phyloP scores from a whole-genome alignment of 2,888 invertebrate genomes.

The Salpingus planirostris region DNA sequence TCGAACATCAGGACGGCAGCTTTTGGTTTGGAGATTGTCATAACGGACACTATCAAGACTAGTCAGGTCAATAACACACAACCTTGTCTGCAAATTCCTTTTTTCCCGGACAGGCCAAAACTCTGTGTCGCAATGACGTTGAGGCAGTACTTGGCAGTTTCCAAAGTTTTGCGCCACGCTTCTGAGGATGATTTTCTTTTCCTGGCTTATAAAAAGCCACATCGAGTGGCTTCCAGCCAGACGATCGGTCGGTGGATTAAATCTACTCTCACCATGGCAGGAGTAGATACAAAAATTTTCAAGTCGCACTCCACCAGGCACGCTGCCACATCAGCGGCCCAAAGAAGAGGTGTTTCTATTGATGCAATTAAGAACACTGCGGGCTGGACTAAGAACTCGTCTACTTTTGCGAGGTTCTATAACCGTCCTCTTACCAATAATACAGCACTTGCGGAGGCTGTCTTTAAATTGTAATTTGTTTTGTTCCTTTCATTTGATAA shows the following conservation, averaged over 20 bases:
- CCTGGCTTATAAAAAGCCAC: neutral
- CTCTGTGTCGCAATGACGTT: no score
- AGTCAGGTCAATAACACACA: no score
- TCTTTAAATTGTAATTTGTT: neutral
- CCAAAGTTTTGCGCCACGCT: no score
- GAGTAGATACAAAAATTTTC: slow-evolving; percentile 16
- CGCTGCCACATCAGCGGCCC: slow-evolving; percentile 20
- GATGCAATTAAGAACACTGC: slow-evolving; percentile 16
- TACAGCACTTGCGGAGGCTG: neutral
- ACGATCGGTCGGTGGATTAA: neutral
- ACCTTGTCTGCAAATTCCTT: no score
- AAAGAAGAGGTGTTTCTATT: slow-evolving; percentile 16
- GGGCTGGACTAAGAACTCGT: slow-evolving; percentile 16
- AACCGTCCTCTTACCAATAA: neutral
- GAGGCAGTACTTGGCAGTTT: no score
- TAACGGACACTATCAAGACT: no score
- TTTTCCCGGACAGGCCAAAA: no score
- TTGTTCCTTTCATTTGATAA: no score
- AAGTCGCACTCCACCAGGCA: slow-evolving; percentile 18
- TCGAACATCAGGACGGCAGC: no score
- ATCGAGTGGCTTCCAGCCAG: neutral
- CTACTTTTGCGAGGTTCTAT: slow-evolving; percentile 16
- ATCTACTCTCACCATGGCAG: slow-evolving; percentile 3
- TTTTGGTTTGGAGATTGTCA: no score
- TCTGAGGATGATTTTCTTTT: no score